phyloP scores from a whole-genome alignment of 1,140 invertebrate genomes.

The Gonioctena quinquepunctata region DNA sequence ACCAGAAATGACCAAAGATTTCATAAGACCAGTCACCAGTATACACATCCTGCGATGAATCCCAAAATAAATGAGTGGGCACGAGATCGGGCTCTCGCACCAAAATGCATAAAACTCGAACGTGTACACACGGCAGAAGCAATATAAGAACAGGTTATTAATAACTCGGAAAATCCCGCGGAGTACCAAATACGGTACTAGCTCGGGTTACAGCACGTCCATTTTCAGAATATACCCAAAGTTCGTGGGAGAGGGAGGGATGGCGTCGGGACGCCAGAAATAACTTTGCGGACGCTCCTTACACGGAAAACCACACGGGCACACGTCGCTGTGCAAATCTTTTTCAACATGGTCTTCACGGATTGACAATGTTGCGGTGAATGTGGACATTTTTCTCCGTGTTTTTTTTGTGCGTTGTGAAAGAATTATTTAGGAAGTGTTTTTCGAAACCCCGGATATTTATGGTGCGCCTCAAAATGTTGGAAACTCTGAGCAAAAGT shows the following conservation, averaged over 20 bases:
- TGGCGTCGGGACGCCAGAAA: conserved; percentile 52
- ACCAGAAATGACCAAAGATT: neutral
- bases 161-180: conserved; percentile 44
- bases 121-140: conserved; percentile 21
- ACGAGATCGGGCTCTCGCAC: neutral
- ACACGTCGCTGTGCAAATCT: conserved; percentile 28
- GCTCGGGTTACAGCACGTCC: conserved; percentile 55
- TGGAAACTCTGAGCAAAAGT: conserved; percentile 10
- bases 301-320: conserved; percentile 45
- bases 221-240: conserved; percentile 53
- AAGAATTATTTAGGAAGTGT: neutral
- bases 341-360: conserved; percentile 27
- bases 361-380: neutral
- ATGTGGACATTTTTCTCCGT: conserved; percentile 16
- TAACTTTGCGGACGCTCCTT: conserved; percentile 48
- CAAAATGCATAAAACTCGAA: conserved; percentile 25
- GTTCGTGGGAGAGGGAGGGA: conserved; percentile 44
- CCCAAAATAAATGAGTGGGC: neutral
- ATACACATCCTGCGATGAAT: neutral
- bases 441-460: neutral
- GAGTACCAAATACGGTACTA: conserved; percentile 55
- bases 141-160: conserved; percentile 54
- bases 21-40: neutral
- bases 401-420: neutral
- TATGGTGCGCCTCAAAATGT: conserved; percentile 5